Base-by-base conservation (phyloP, 1,140 invertebrate species). In the Procambarus virginalis region DNA sequence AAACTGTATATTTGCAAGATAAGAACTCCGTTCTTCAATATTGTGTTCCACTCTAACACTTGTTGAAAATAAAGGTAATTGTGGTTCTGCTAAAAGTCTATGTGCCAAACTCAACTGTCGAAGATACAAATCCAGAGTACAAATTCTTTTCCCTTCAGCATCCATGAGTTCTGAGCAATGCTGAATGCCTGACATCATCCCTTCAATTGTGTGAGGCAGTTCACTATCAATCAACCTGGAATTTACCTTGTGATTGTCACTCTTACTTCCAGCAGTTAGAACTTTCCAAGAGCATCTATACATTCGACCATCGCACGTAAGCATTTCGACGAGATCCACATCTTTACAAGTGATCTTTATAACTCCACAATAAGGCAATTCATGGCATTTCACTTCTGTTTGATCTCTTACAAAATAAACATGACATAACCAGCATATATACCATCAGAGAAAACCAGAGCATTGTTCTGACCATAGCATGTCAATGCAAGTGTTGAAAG, bases 371-470 rank as follows among this genome's bases (percentile, higher is more conserved):
- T 55, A 22, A 46, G 34, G 48, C 14, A 82, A 46, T 46, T 82
- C 60, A 48, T 51, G 45, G 60, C 80, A 22, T 17, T 22, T 68
- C 45, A 82, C 12, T 68, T 68, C 46, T 45, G 68, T n/a, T 68
- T 68, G 9, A 82, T 46, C 45, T 46, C 48, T 9, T 82, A 64
- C 45, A 46, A 45, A 34, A 46, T 58, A 68, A 82, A 82, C 34
- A 45, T 17, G 80, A 48, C 55, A 82, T 22, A 82, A 46, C 58
- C 80, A 68, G 48, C 58, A 68, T n/a, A 6, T 20, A 64, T 12
- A 68, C 80, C 80, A 82, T 82, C 80, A 64, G 80, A 82, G 10
- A 82, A 64, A 17, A 82, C 34, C 22, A 82, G 60, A 22, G 68
- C 51, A 34, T 82, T 48, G 14, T 82, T 60, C 6, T 82, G 80